Percentiles rank a stretch among this genome's conserved stretches.
Conservation (phyloP, 2,113 vertebrate genomes). For the Canis aureus region DNA sequence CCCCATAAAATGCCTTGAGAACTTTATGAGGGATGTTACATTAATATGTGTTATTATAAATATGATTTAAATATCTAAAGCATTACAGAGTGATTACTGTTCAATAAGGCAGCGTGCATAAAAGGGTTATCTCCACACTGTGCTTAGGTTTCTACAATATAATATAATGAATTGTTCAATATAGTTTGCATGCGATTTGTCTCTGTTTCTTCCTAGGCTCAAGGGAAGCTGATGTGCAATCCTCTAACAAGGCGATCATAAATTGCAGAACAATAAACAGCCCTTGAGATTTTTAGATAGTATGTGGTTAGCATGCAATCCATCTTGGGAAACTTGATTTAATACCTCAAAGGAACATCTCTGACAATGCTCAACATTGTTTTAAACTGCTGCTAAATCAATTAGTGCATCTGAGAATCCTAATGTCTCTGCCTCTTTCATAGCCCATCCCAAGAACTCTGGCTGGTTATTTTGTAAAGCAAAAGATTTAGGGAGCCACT, state of each 20-base stretch:
- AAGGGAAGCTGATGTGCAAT: constrained; percentile 85
- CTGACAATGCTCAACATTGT: constrained; percentile 86
- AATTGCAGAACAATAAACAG: constrained; percentile 88
- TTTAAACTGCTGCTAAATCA: constrained; percentile 90
- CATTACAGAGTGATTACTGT: constrained; percentile 91
- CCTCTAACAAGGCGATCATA: constrained; percentile 87
- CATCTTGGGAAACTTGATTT: constrained; percentile 88
- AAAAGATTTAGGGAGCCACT: constrained; percentile 61
- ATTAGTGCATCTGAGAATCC: constrained; percentile 82
- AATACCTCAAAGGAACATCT: constrained; percentile 83
- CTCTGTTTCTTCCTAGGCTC: constrained; percentile 86
- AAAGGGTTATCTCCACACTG: constrained; percentile 86
- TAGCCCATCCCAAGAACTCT: constrained; percentile 48
- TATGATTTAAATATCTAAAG: constrained; percentile 91
- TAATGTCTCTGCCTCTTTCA: constrained; percentile 63
- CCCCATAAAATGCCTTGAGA: constrained; percentile 89
- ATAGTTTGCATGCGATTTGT: constrained; percentile 86
- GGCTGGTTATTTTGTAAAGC: constrained; percentile 59
- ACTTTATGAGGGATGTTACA: constrained; percentile 89
- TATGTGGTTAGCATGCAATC: constrained; percentile 86
- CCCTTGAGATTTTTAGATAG: constrained; percentile 88
- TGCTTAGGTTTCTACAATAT: constrained; percentile 84
- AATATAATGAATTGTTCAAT: constrained; percentile 89
- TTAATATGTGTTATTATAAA: constrained; percentile 92
- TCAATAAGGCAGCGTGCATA: constrained; percentile 88